These are phyloP conservation scores for Ophioderma brevispina DNA, from an alignment of 35 echinoderm and acorn worm species.

Conservation along the genomic window DNA sequence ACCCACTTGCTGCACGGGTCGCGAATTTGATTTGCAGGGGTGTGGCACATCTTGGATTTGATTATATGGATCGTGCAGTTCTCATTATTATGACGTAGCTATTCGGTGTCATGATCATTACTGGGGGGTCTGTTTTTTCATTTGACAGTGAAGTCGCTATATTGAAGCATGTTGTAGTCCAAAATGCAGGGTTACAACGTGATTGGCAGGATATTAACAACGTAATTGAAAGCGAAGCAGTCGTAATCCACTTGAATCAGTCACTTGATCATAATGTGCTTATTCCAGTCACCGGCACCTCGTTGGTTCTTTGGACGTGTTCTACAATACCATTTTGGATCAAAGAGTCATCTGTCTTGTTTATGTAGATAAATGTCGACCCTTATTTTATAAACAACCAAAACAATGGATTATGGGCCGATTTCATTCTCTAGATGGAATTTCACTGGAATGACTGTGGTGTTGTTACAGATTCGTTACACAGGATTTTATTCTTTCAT, in stretches of 20 bases:
- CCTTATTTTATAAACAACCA: no score
- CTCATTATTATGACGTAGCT: not conserved
- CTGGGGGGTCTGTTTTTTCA: not conserved
- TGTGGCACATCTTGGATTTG: not conserved
- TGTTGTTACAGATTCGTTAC: not conserved
- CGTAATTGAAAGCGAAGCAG: not conserved
- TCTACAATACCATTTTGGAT: not conserved
- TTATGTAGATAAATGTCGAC: no score
- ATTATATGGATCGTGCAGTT: not conserved
- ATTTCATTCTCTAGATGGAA: not conserved
- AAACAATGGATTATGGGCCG: not conserved
- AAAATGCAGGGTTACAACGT: not conserved
- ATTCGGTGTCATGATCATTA: not conserved
- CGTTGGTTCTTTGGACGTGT: not conserved
- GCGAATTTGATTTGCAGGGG: not conserved
- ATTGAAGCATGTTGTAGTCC: not conserved
- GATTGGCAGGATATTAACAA: not conserved
- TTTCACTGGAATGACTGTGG: not conserved
- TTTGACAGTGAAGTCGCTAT: not conserved
- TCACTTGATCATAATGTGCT: not conserved
- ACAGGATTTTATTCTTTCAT: not conserved
- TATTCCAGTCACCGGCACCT: not conserved
- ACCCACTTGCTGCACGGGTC: slow-evolving; percentile 44
- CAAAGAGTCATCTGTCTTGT: no score
- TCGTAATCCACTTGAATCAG: not conserved